phyloP scores from a whole-genome alignment of 2,113 vertebrate genomes.

The Heptranchias perlo region DNA sequence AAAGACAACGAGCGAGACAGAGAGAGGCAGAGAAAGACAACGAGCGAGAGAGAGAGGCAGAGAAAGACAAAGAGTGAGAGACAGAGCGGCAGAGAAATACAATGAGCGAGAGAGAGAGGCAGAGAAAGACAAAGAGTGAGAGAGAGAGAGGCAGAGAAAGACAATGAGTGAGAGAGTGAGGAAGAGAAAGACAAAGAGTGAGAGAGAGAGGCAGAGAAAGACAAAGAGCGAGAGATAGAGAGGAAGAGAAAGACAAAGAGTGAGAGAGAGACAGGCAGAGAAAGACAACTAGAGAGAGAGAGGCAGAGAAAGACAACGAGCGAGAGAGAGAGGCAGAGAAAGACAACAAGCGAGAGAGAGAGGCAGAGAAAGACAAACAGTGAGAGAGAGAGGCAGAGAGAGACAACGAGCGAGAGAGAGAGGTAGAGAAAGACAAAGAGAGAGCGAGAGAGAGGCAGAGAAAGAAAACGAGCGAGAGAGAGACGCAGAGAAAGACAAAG shows the following conservation, averaged over 20 bases:
- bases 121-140: no score
- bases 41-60: no score
- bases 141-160: not conserved
- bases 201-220: no score
- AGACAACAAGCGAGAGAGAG: no score
- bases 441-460: not conserved
- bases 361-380: not conserved
- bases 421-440: not conserved
- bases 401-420: no score
- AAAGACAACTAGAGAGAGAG: not conserved
- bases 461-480: no score
- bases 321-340: not conserved
- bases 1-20: not conserved
- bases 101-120: not conserved
- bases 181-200: no score
- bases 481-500: not conserved
- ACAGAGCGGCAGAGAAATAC: no score
- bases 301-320: not conserved
- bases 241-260: no score
- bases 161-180: not conserved
- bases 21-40: not conserved
- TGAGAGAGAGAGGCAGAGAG: not conserved
- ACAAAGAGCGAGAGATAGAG: not conserved
- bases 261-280: no score
- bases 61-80: not conserved